These are phyloP conservation scores for Pemphredon lugubris DNA, from an alignment of 2,888 invertebrate species.

Conservation along the genomic window DNA sequence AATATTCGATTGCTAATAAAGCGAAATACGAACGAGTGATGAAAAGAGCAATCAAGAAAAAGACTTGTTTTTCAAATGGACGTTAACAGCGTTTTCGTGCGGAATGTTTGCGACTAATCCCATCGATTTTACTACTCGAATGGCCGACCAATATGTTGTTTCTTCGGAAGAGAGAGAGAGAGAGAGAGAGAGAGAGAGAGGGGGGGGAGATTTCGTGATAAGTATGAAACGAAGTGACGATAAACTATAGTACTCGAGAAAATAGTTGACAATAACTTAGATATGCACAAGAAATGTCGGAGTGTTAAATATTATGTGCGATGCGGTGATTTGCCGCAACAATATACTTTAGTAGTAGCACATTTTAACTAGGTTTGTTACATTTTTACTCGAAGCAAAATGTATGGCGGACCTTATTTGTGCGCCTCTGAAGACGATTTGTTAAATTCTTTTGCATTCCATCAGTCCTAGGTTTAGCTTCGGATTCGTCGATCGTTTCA, in stretches of 20 bases:
- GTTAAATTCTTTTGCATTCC: not conserved
- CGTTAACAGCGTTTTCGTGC: not conserved
- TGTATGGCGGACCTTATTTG: not conserved
- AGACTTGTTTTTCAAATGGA: not conserved
- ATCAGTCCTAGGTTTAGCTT: too few relatives aligned
- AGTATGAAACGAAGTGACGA: too few relatives aligned
- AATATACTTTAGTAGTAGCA: not conserved
- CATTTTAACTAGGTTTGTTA: constrained; percentile 27
- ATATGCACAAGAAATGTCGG: not conserved
- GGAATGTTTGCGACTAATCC: not conserved
- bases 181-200: not conserved
- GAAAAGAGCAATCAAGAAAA: not conserved
- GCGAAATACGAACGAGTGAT: not conserved
- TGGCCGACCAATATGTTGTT: too few relatives aligned
- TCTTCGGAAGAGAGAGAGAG: not conserved
- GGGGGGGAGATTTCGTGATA: too few relatives aligned
- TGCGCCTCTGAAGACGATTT: not conserved
- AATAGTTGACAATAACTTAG: not conserved
- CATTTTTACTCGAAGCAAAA: constrained; percentile 21
- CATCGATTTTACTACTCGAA: not conserved
- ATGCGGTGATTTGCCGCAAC: not conserved
- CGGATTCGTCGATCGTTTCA: too few relatives aligned
- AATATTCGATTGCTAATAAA: too few relatives aligned
- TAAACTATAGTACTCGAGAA: not conserved
- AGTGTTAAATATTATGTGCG: not conserved